phyloP scores from a whole-genome alignment of 2,888 invertebrate species.

The Trissolcus japonicus region DNA sequence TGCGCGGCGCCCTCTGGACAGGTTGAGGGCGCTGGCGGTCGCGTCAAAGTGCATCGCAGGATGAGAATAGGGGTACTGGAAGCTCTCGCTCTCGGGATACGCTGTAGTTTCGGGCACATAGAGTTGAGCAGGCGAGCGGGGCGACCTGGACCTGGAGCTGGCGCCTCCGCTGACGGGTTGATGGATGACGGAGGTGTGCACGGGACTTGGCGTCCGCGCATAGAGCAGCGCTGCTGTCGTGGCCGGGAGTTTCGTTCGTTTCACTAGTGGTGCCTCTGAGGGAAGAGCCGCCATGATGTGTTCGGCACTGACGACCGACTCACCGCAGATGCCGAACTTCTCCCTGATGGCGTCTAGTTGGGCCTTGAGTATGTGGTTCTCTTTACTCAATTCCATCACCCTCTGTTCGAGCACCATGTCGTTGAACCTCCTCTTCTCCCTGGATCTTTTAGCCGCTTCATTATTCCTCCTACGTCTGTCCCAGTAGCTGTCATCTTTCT shows the following conservation, averaged over 20 bases:
- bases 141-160: slow-evolving; percentile 73
- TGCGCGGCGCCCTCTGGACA: slow-evolving; percentile 80
- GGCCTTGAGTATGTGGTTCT: slow-evolving; percentile 95
- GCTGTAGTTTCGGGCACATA: slow-evolving; percentile 72
- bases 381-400: slow-evolving; percentile 95
- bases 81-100: slow-evolving; percentile 74
- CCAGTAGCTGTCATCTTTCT: slow-evolving; percentile 98
- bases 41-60: slow-evolving; percentile 79
- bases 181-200: slow-evolving; percentile 81
- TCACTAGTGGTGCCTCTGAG: slow-evolving; percentile 89
- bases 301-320: slow-evolving; percentile 90
- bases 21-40: slow-evolving; percentile 83
- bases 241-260: slow-evolving; percentile 80
- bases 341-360: slow-evolving; percentile 95
- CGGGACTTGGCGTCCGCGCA: slow-evolving; percentile 78
- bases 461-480: slow-evolving; percentile 96
- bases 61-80: slow-evolving; percentile 78
- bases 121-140: slow-evolving; percentile 72
- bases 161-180: slow-evolving; percentile 77
- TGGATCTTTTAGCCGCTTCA: slow-evolving; percentile 96
- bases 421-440: slow-evolving; percentile 97
- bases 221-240: slow-evolving; percentile 77
- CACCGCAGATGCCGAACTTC: slow-evolving; percentile 93
- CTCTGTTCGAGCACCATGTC: slow-evolving; percentile 97
- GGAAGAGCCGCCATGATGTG: slow-evolving; percentile 92